Evolutionary conservation across 2,888 invertebrate genomes (phyloP), one percentile per base, ranked within the genome.

Genomic region (Cosmia pyralina): DNA sequence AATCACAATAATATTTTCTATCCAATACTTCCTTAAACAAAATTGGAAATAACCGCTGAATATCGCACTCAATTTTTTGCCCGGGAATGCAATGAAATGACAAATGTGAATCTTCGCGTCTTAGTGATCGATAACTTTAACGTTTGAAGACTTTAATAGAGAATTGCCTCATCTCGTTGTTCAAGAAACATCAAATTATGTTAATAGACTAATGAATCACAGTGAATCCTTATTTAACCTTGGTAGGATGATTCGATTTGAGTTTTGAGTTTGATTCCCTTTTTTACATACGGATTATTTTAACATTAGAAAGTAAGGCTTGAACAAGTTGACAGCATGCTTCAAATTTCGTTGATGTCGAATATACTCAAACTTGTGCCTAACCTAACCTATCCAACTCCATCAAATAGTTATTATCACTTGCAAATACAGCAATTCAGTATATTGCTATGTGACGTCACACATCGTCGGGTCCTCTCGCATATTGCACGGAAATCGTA

Each of bases 381-480:
- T 22, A 7, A 46, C 7, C 4, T n/a, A 10, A 22, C 4, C 10
- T 19, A 6, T n/a, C 7, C 28, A 41, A 34, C n/a, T 34, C 22
- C 19, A 38, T 5, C 22, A 69, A 70, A 41, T 44, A 52, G 22
- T 22, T 74, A 50, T 44, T 63, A 50, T 34, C 55, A 64, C 34
- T 22, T 50, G 48, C 41, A 64, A 44, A 69, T 69, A 73, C 34
- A 68, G 34, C 2, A 38, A 50, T 69, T 53, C 59, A 28, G 53
- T 63, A 46, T 52, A 59, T 34, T 53, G 13, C 34, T 15, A 22
- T 11, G 46, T 59, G 53, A 75, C 22, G 28, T 68, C 50, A 48
- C 34, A 68, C 53, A 50, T 63, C 28, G 41, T 50, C 2, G 17
- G n/a, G 13, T 13, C 41, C n/a, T 46, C 22, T 70, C 38, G 19